phyloP scores from a whole-genome alignment of 2,797 vertebrate species.

The Sebastes iracundus region DNA sequence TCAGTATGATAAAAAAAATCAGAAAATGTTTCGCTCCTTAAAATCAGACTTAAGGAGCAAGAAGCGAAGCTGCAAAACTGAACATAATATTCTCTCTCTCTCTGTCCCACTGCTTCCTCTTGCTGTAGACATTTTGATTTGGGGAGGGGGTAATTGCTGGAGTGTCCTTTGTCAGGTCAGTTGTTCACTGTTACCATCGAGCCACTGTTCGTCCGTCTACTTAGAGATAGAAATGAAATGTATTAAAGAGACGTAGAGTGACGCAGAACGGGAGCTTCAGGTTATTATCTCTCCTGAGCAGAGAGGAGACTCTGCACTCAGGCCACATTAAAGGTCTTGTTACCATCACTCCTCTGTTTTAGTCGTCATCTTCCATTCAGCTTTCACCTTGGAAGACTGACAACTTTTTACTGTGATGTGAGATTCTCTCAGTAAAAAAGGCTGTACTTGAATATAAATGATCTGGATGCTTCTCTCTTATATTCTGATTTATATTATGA shows the following conservation, averaged over 20 bases:
- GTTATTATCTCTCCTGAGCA: slow-evolving; percentile 2
- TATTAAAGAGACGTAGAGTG: neutral
- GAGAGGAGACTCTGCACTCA: neutral
- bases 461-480: neutral
- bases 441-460: slow-evolving; percentile 8
- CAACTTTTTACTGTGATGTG: neutral
- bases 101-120: neutral
- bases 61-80: neutral
- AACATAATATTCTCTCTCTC: neutral
- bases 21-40: too few species aligned
- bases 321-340: neutral
- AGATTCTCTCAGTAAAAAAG: slow-evolving; percentile 6
- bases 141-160: neutral
- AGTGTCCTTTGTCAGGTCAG: slow-evolving; percentile 1
- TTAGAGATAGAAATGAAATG: neutral
- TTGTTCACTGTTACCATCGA: neutral
- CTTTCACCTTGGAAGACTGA: slow-evolving; percentile 17
- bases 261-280: neutral
- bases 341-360: neutral
- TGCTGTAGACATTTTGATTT: neutral
- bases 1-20: neutral
- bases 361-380: slow-evolving; percentile 16
- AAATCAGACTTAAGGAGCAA: neutral
- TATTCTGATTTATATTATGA: too few species aligned
- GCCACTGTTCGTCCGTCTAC: neutral